These are phyloP conservation scores for Pangasius macronema DNA, from an alignment of 2,797 vertebrate genomes.

Conservation along the genomic window DNA sequence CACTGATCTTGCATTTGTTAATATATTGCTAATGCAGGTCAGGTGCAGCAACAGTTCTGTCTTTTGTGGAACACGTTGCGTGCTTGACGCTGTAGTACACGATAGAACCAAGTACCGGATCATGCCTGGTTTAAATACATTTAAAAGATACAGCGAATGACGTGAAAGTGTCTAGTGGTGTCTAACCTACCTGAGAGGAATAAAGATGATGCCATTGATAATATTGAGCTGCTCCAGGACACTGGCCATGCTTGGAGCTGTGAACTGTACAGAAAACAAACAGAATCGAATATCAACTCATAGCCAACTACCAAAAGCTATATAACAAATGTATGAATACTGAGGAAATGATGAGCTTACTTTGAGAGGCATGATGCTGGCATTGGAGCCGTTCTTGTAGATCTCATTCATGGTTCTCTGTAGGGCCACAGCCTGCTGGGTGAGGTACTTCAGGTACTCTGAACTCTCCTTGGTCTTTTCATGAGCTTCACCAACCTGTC, in stretches of 20 bases:
- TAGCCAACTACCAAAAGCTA: neutral
- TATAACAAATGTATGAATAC: neutral
- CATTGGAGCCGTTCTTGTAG: constrained; percentile 95
- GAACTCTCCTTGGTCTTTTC: constrained; percentile 99
- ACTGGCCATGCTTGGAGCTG: constrained; percentile 96
- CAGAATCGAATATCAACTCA: neutral
- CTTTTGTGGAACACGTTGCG: neutral
- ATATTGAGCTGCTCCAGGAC: constrained; percentile 97
- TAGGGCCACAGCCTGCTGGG: constrained; percentile 95
- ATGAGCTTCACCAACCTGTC: constrained; percentile 91
- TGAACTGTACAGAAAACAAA: constrained; percentile 80
- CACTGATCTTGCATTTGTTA: neutral
- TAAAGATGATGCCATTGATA: constrained; percentile 99
- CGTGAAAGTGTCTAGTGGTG: neutral
- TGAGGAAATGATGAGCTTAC: constrained; percentile 63
- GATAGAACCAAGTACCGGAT: neutral
- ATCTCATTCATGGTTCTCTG: constrained; percentile 99
- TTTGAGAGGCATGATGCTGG: constrained; percentile 96
- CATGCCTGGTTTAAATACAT: neutral
- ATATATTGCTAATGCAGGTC: neutral
- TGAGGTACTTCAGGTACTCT: constrained; percentile 97
- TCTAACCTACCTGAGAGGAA: constrained; percentile 89
- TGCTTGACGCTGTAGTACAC: neutral
- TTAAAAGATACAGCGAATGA: neutral
- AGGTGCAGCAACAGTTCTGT: neutral